Base-by-base conservation (phyloP, 2,888 invertebrate species). In the Orthosia gracilis region DNA sequence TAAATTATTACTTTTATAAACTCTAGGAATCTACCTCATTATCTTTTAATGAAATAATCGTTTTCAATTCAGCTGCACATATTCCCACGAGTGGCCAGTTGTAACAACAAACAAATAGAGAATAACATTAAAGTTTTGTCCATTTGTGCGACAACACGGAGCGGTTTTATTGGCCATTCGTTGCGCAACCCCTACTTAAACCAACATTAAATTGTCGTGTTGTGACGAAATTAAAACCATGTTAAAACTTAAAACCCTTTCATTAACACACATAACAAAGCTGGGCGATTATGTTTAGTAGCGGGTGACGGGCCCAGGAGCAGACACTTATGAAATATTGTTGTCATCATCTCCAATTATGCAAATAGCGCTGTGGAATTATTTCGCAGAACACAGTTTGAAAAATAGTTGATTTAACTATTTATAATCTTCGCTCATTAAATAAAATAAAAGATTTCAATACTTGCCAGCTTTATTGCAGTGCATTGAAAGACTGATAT, bases 31-130 rank as follows among this genome's bases (percentile, higher is more conserved):
- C 55, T 49, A 75, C 45, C 49, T 57, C 4, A 62, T 65, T 76
- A 65, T 21, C 23, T n/a, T 13, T 59, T 80, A 72, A 76, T 68
- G 62, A 62, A 77, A 58, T 80, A 62, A 63, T 82, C 13, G 47
- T 66, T 73, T 73, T 65, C 59, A 68, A 82, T 83, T 66, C 58
- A 73, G 62, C 58, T 78, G n/a, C 68, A 65, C 59, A 52, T 76
- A 76, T 85, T 89, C 87, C 83, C 87, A 90, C 78, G 85, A 80
- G 84, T 80, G 85, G 89, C 78, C 84, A 80, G 73, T 73, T 66
- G 64, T 63, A 78, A 84, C 72, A 58, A 74, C 67, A 72, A 55
- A 67, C 78, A 81, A 86, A 85, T 83, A 79, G 80, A 80, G 69
- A 86, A 87, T 85, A 80, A 83, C 76, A 85, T 78, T 77, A 82